Evolutionary conservation across 2,888 invertebrate species (phyloP).

Genomic region (Homarus gammarus): DNA sequence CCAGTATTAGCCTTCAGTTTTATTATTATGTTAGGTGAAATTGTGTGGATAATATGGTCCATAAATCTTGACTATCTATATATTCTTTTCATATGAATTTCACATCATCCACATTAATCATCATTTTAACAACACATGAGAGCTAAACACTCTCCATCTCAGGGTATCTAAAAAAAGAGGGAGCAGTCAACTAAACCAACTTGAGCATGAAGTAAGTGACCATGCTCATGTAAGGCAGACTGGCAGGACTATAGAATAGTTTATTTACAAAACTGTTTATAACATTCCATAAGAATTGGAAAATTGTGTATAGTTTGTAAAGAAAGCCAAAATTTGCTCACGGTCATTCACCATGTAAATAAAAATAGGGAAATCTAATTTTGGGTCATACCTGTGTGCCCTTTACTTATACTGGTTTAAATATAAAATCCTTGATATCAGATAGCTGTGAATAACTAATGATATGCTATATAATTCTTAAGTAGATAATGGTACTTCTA

Average conservation of each 20-base stretch:
- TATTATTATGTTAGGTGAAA: slow-evolving; percentile 53
- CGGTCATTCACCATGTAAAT: slow-evolving; percentile 24
- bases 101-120: slow-evolving; percentile 46
- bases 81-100: slow-evolving; percentile 29
- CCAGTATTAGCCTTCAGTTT: slow-evolving; percentile 65
- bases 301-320: slow-evolving; percentile 4
- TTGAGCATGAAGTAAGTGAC: slow-evolving; percentile 40
- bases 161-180: slow-evolving; percentile 57
- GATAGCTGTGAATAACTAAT: background rate
- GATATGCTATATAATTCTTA: slow-evolving; percentile 7
- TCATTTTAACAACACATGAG: slow-evolving; percentile 50
- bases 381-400: background rate
- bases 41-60: slow-evolving; percentile 29
- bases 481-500: slow-evolving; percentile 23
- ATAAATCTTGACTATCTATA: slow-evolving; percentile 31
- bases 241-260: slow-evolving; percentile 47
- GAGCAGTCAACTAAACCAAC: slow-evolving; percentile 47
- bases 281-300: slow-evolving; percentile 53
- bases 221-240: slow-evolving; percentile 43
- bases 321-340: slow-evolving; percentile 39
- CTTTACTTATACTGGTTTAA: background rate
- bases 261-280: slow-evolving; percentile 27
- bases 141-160: slow-evolving; percentile 63
- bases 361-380: background rate
- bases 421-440: background rate